Evolutionary conservation across 2,797 vertebrate genomes (phyloP).

Genomic region (Rhinophrynus dorsalis): DNA sequence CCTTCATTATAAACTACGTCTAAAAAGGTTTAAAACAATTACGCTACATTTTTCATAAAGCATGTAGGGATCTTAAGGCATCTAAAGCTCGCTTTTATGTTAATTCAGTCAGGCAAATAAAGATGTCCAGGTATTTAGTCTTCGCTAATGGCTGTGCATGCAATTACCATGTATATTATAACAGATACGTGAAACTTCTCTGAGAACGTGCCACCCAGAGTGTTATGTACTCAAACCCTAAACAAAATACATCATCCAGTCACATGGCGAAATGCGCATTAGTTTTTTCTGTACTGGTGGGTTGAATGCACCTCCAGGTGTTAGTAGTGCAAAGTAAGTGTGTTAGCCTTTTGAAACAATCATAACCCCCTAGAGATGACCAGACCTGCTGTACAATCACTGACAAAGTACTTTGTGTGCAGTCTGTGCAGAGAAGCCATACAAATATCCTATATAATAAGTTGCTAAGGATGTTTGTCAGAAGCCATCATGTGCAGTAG

Average conservation of each 20-base stretch:
- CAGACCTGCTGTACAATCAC: too few species aligned
- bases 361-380: too few species aligned
- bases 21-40: not conserved
- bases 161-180: not conserved
- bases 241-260: not conserved
- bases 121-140: not conserved
- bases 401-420: too few species aligned
- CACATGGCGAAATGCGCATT: not conserved
- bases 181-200: not conserved
- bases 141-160: not conserved
- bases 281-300: too few species aligned
- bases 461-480: too few species aligned
- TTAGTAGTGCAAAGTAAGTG: too few species aligned
- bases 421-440: too few species aligned
- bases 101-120: not conserved
- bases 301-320: too few species aligned
- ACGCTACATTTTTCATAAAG: not conserved
- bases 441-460: too few species aligned
- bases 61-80: not conserved
- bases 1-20: slow-evolving; percentile 11
- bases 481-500: too few species aligned
- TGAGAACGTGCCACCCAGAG: not conserved
- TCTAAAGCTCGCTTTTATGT: not conserved
- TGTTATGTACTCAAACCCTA: not conserved
- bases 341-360: too few species aligned